Conservation (phyloP, 2,113 vertebrate species). For the Elephas maximus region DNA sequence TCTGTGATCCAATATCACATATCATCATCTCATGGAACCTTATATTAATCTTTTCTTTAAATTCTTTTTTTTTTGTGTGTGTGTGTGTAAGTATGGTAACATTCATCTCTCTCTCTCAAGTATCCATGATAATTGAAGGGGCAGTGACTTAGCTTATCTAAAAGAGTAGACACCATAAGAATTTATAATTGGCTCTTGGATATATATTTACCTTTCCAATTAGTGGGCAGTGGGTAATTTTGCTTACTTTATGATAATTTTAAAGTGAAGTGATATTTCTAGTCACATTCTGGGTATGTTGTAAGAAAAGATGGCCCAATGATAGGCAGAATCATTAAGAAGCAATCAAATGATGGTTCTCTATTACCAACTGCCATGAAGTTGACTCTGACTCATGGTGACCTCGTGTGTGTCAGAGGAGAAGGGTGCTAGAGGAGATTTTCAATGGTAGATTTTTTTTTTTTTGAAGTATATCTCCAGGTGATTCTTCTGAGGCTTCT, state of each 20-base stretch:
- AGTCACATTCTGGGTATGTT: not conserved
- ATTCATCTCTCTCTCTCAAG: not conserved
- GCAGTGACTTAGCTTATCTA: not conserved
- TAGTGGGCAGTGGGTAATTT: not conserved
- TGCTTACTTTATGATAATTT: not conserved
- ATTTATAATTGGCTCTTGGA: not conserved
- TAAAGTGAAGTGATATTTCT: not conserved
- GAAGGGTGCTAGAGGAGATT: not conserved
- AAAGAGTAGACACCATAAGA: not conserved
- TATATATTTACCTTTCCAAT: not conserved
- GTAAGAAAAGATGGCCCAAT: not conserved
- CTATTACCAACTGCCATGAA: not conserved
- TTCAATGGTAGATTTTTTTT: not conserved
- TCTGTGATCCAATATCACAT: not conserved
- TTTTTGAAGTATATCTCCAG: not conserved
- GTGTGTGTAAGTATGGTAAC: fast-evolving
- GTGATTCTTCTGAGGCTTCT: not conserved
- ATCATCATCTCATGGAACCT: not conserved
- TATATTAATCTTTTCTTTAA: not conserved
- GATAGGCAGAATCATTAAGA: not conserved
- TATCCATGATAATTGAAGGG: not conserved
- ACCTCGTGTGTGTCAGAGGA: not conserved
- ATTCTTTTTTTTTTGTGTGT: not conserved
- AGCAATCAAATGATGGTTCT: not conserved
- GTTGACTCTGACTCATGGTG: not conserved